These are phyloP conservation scores for Turritopsis dohrnii DNA, from an alignment of 30 jellyfish, hydroid and myxozoan genomes.

Conservation along the genomic window DNA sequence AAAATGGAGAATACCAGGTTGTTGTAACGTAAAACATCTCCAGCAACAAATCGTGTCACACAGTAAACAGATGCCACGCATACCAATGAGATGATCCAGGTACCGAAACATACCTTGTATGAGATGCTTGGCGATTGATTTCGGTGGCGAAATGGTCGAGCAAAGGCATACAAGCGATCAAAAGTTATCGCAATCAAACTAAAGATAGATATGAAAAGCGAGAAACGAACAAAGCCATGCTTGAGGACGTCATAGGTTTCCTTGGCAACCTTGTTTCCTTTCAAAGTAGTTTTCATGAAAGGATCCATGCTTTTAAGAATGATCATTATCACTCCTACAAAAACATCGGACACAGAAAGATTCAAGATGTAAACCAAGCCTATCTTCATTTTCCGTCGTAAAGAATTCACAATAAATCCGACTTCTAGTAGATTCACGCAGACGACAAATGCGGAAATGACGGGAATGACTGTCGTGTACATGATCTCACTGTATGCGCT, in stretches of 20 bases:
- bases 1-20: slow-evolving; percentile 12
- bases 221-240: slow-evolving; percentile 14
- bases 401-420: neutral
- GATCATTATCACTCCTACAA: slow-evolving; percentile 12
- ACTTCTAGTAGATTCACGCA: neutral
- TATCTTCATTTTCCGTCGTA: neutral
- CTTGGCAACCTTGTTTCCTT: neutral
- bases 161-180: slow-evolving; percentile 14
- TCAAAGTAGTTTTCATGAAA: slow-evolving; percentile 14
- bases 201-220: slow-evolving; percentile 19
- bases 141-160: neutral
- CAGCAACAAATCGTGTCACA: neutral
- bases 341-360: neutral
- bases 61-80: slow-evolving; percentile 9
- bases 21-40: neutral
- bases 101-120: neutral
- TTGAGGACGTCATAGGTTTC: slow-evolving; percentile 12
- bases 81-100: slow-evolving; percentile 7
- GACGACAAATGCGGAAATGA: neutral
- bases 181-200: slow-evolving; percentile 7
- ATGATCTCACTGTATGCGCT: neutral
- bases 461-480: neutral
- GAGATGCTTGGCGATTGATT: neutral
- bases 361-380: slow-evolving; percentile 15
- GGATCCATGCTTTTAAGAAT: slow-evolving; percentile 18